Conservation (phyloP, 1,140 invertebrate species). For the Leptoteleia sp. region DNA sequence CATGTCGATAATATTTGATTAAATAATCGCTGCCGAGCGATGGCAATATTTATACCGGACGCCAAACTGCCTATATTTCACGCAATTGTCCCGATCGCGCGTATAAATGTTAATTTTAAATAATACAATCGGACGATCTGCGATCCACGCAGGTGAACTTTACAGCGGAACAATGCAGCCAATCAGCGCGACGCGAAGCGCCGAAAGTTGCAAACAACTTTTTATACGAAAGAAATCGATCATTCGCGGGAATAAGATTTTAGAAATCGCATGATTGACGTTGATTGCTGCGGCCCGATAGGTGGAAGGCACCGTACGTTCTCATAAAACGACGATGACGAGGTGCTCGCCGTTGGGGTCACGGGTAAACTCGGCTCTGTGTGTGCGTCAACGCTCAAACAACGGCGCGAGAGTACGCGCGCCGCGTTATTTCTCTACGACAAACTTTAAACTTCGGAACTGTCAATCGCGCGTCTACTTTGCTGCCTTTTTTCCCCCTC, state of each 20-base stretch:
- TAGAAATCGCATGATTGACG: conserved; percentile 42
- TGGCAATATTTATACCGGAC: too few relatives aligned
- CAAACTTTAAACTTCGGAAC: conserved; percentile 52
- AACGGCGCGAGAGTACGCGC: conserved; percentile 15
- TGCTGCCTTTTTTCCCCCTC: background rate
- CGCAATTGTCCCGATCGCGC: too few relatives aligned
- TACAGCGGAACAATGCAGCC: conserved; percentile 4
- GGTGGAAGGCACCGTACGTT: conserved; percentile 11
- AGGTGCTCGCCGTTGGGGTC: conserved; percentile 25
- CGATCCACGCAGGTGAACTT: background rate
- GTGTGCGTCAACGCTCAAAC: conserved; percentile 14
- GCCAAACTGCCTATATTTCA: too few relatives aligned
- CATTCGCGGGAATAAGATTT: conserved; percentile 25
- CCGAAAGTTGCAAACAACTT: conserved; percentile 32
- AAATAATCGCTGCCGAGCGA: too few relatives aligned
- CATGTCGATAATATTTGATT: too few relatives aligned
- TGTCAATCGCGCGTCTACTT: background rate
- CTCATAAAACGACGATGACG: conserved; percentile 43
- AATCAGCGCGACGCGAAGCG: conserved; percentile 3
- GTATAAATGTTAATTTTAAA: background rate
- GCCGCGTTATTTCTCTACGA: conserved; percentile 17
- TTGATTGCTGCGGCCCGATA: conserved; percentile 18
- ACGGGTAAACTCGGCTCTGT: conserved; percentile 25
- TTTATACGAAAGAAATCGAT: conserved; percentile 27
- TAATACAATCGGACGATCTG: background rate